Base-by-base conservation (phyloP, 2,113 vertebrate species). In the Egretta garzetta region DNA sequence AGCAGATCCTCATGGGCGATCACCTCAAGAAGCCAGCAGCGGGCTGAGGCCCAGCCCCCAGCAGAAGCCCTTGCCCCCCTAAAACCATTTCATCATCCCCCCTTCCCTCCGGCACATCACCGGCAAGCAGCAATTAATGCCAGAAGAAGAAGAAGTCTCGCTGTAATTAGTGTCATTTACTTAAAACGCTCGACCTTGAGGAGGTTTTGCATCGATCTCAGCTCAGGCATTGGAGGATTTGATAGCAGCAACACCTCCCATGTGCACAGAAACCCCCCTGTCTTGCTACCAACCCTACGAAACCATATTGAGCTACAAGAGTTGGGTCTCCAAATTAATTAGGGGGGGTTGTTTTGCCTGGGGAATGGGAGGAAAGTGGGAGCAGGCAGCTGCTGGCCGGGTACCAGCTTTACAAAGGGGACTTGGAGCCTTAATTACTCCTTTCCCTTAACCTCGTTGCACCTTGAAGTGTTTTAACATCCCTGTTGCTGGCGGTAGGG, bases 401-500 rank as follows among this genome's bases (percentile, higher is more conserved):
- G 62, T 41, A n/a, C 64, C 30, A 26, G 66, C 66, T 82, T 68
- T 74, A 59, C 93, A 72, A 62, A 71, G 79, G 72, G 66, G 45
- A 70, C 63, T 73, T 1, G 5, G 23, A 60, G 86, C 63, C 85
- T 96, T 97, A 98, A 97, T 98, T 98, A 97, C 95, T 96, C 82
- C 90, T 96, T 67, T 86, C 88, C 88, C 93, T 96, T 96, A 83
- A 93, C 94, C 91, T 96, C 96, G 15, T 32, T 52, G 96, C 71
- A 94, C 97, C 96, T 94, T 49, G 93, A 96, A 95, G 97, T 88
- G 53, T 96, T 97, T 93, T 62, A 93, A 75, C 96, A 88, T 86
- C 80, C 82, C 79, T 64, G 90, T 77, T 76, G 67, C 90, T 85
- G 96, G 95, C 72, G 47, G 91, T 56, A 58, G 76, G 86, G 95